These are phyloP conservation scores for Atopsyche davidsoni DNA, from an alignment of 1,140 invertebrate species.

Conservation along the genomic window DNA sequence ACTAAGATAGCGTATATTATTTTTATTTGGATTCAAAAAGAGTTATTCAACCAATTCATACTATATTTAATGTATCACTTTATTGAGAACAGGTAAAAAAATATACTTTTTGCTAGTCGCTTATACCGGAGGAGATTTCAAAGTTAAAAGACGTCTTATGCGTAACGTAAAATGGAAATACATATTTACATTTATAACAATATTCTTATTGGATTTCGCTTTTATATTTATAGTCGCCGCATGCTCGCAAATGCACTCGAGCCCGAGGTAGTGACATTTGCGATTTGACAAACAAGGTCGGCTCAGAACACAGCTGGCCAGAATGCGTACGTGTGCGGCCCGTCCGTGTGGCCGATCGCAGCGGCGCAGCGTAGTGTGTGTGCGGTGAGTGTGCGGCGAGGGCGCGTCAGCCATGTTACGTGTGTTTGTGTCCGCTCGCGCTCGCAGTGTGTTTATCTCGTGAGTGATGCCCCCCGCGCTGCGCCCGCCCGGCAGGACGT, in stretches of 20 bases:
- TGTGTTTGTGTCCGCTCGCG: conserved; percentile 18
- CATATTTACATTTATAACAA: no score
- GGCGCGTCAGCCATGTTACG: conserved; percentile 25
- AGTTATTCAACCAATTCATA: no score
- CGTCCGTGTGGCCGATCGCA: neutral
- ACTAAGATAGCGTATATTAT: neutral
- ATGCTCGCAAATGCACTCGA: conserved; percentile 3
- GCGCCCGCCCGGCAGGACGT: neutral
- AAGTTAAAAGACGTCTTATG: no score
- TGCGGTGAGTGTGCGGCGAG: conserved; percentile 5
- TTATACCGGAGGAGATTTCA: no score
- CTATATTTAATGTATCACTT: no score
- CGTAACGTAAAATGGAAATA: no score
- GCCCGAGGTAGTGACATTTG: conserved; percentile 11
- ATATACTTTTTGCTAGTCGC: no score
- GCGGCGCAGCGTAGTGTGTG: no score
- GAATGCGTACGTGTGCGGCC: neutral
- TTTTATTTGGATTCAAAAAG: no score
- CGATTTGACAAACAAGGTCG: conserved; percentile 13
- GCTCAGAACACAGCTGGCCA: neutral
- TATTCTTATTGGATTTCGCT: no score
- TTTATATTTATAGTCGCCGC: no score
- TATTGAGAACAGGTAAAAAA: no score
- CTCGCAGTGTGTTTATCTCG: conserved; percentile 16
- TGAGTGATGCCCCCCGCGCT: conserved; percentile 13